A percentile compares a stretch with the other conserved stretches of the same genome.
phyloP scores from a whole-genome alignment of 1,140 invertebrate species.

The Charaxes varanes region DNA sequence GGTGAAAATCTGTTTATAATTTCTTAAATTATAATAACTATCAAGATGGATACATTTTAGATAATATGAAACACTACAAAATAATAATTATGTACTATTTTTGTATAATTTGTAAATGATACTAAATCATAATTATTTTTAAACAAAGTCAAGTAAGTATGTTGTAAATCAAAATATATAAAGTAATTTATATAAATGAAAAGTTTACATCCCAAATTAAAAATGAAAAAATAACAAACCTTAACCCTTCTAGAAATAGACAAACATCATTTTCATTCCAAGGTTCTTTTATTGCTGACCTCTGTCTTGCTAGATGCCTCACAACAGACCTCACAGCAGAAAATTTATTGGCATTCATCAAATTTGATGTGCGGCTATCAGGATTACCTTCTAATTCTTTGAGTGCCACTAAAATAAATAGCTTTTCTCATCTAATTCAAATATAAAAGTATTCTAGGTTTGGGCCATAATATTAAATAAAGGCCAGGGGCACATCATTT shows the following conservation, averaged over 20 bases:
- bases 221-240: conserved; percentile 19
- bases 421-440: background rate
- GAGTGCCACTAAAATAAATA: conserved; percentile 41
- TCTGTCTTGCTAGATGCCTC: conserved; percentile 38
- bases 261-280: conserved; percentile 39
- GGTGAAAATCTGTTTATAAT: conserved; percentile 42
- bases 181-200: no score
- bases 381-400: conserved; percentile 64
- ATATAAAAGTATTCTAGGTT: no score
- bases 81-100: no score
- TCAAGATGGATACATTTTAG: background rate
- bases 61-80: no score
- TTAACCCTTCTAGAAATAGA: conserved; percentile 46
- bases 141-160: no score
- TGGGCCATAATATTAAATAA: no score
- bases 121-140: no score
- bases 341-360: conserved; percentile 58
- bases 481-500: no score
- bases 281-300: conserved; percentile 41
- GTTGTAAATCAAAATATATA: no score
- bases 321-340: conserved; percentile 51
- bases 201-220: background rate
- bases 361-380: conserved; percentile 45
- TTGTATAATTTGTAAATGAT: no score
- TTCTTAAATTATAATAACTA: background rate